Evolutionary conservation across 2,797 vertebrate genomes (phyloP).

Genomic region (Myotis daubentonii): DNA sequence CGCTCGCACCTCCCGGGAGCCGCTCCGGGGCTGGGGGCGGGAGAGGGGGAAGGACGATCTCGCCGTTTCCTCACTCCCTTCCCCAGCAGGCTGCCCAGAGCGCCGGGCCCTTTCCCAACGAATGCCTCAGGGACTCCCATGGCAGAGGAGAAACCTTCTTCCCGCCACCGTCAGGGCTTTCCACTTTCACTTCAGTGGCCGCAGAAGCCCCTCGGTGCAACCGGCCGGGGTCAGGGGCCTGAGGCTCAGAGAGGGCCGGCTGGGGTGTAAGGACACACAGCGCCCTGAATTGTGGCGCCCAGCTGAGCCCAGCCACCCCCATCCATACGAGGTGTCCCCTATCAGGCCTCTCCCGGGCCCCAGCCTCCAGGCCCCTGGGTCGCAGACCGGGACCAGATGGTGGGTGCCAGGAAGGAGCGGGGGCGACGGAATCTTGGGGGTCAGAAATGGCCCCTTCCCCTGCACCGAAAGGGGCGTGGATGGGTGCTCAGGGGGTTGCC

Average conservation of each 20-base stretch:
- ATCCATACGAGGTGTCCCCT: background rate
- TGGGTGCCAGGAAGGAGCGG: background rate
- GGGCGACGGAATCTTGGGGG: background rate
- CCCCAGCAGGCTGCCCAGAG: slow-evolving; percentile 53
- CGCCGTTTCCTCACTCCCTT: slow-evolving; percentile 58
- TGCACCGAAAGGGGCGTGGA: background rate
- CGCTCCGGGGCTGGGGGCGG: background rate
- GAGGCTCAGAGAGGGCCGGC: background rate
- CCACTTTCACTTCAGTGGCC: slow-evolving; percentile 59
- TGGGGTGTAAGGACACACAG: background rate
- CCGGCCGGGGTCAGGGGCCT: background rate
- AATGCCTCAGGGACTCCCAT: slow-evolving; percentile 65
- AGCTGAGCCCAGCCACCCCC: background rate
- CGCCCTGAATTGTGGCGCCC: background rate
- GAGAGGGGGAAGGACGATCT: background rate
- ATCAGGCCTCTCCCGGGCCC: background rate
- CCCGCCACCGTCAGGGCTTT: slow-evolving; percentile 36
- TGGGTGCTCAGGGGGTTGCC: background rate
- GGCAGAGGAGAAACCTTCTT: slow-evolving; percentile 56
- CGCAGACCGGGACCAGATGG: background rate
- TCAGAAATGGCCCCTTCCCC: background rate
- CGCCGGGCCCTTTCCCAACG: slow-evolving; percentile 67
- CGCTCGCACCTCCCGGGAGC: slow-evolving; percentile 21
- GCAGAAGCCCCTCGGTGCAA: background rate
- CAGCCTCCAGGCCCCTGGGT: background rate